Evolutionary conservation across 1,140 invertebrate species (phyloP).

Genomic region (Pogonomyrmex barbatus): DNA sequence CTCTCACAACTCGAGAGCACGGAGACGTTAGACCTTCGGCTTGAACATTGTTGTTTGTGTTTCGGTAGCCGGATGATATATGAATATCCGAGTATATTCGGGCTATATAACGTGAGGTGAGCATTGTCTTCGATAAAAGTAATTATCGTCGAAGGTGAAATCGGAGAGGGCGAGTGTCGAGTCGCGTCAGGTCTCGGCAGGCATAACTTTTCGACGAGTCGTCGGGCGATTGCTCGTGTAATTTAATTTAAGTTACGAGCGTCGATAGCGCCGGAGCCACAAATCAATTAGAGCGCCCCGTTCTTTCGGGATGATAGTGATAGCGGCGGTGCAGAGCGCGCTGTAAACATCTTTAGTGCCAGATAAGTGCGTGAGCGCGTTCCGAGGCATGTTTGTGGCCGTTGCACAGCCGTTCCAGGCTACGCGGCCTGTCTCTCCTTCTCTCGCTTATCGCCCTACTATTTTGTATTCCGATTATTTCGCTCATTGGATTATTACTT

Average conservation of each 20-base stretch:
- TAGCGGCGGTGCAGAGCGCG: slow-evolving; percentile 78
- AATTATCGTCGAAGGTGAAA: slow-evolving; percentile 1
- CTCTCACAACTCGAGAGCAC: not conserved
- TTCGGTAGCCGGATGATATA: slow-evolving; percentile 4
- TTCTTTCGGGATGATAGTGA: slow-evolving; percentile 80
- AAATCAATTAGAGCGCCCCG: slow-evolving; percentile 83
- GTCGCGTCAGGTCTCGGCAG: slow-evolving; percentile 61
- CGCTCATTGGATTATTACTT: slow-evolving; percentile 74
- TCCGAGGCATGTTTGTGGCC: slow-evolving; percentile 25
- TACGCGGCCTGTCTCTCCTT: slow-evolving; percentile 19
- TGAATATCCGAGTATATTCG: slow-evolving; percentile 12
- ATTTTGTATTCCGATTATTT: slow-evolving; percentile 82
- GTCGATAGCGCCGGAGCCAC: slow-evolving; percentile 79
- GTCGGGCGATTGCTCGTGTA: slow-evolving; percentile 74
- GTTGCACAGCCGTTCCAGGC: slow-evolving; percentile 27
- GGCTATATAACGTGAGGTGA: not conserved
- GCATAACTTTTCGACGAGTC: slow-evolving; percentile 68
- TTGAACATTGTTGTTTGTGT: slow-evolving; percentile 1
- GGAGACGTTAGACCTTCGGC: not conserved
- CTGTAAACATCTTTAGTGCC: slow-evolving; percentile 85
- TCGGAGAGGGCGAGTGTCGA: slow-evolving; percentile 48
- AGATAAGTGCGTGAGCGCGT: slow-evolving; percentile 77
- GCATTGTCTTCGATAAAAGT: slow-evolving; percentile 23
- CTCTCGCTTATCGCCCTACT: slow-evolving; percentile 74
- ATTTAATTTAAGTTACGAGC: slow-evolving; percentile 84